Base-by-base conservation (phyloP, 2,888 invertebrate species). In the Desoria tigrina region DNA sequence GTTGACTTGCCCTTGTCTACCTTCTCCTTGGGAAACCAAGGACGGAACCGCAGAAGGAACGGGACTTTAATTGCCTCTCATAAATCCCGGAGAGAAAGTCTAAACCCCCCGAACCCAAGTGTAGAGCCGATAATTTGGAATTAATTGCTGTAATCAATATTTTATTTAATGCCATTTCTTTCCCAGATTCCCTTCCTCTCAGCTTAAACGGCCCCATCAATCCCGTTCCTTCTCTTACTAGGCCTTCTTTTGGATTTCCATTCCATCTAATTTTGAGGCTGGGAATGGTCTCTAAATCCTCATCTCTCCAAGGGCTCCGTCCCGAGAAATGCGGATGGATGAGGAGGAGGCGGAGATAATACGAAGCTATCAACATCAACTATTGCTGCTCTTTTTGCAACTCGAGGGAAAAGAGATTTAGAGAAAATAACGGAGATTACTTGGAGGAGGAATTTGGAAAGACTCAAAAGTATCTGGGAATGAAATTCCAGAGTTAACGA, bases 81-180 rank as follows among this genome's bases (percentile, higher is more conserved):
- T 45, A 45, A 45, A 45, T 45, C n/a, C n/a, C 45, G 45, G 21
- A 45, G 32, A 11, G 32, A 11, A 11, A 11, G 6, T 32, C 32
- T 45, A 39, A 39, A 16, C 39, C 39, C n/a, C 45, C 45, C 9
- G 45, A 16, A 45, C 16, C 6, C n/a, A 37, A 57, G 56, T 57
- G 42, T 2, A 57, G 56, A 57, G 14, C 56, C 37, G 56, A 57
- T 57, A 57, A 57, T 57, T 57, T 57, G 56, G 56, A 32, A 57
- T 39, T 57, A 57, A 57, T 57, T 57, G 56, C 39, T 57, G 56
- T 42, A 37, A 57, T 37, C 37, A 57, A 57, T 57, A 57, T 57
- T 57, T 57, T 57, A 57, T 57, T 57, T 57, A 23, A 57, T 57
- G 23, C 42, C 56, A 39, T 37, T 57, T 28, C 51, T 27, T 28